Percentiles rank a stretch among this genome's conserved stretches.
Conservation (phyloP, 2,888 invertebrate species). For the Phaedon cochleariae region DNA sequence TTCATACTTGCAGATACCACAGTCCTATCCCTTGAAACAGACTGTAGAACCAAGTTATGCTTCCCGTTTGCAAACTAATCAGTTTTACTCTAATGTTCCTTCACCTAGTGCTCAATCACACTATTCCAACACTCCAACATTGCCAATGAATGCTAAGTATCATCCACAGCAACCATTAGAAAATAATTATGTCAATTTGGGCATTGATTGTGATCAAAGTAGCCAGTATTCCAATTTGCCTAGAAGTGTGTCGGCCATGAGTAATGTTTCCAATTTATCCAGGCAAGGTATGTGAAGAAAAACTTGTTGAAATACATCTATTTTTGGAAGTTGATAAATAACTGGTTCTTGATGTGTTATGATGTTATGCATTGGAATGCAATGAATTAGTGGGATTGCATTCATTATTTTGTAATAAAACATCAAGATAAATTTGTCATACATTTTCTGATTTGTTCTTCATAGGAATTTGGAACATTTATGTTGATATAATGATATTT, state of each 20-base stretch:
- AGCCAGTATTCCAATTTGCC: conserved; percentile 46
- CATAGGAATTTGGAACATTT: too few relatives aligned
- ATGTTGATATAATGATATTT: too few relatives aligned
- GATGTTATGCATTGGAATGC: background rate
- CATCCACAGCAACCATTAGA: conserved; percentile 37
- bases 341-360: background rate
- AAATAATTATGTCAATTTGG: conserved; percentile 51
- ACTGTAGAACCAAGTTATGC: conserved; percentile 80
- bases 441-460: too few relatives aligned
- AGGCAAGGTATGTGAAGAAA: conserved; percentile 34
- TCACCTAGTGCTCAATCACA: conserved; percentile 57
- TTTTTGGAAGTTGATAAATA: background rate
- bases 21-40: conserved; percentile 76
- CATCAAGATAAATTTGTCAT: too few relatives aligned
- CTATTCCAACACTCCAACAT: conserved; percentile 52
- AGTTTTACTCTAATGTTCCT: conserved; percentile 60
- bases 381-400: background rate
- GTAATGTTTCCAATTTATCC: conserved; percentile 39
- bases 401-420: background rate
- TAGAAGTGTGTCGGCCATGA: conserved; percentile 44
- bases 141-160: conserved; percentile 42
- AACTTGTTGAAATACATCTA: background rate
- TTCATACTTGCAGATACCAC: conserved; percentile 71
- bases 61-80: conserved; percentile 69
- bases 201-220: conserved; percentile 31